Percentiles rank a stretch among this genome's conserved stretches.
These are phyloP conservation scores for Mythimna ferrago DNA, from an alignment of 2,888 invertebrate genomes.

Conservation along the genomic window DNA sequence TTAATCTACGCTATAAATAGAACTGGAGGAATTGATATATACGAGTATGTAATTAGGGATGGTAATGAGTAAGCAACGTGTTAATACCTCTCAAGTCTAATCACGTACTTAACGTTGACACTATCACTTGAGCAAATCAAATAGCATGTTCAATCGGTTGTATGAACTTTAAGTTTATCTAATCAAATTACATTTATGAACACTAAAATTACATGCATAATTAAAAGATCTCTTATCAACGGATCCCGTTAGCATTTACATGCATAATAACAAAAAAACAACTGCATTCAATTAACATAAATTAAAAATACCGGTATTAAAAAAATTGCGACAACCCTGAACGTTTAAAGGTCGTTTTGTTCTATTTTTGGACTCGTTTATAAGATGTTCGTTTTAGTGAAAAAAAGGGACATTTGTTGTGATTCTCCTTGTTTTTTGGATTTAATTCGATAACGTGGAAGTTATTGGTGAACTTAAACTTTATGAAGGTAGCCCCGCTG, in stretches of 20 bases:
- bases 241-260: constrained; percentile 7
- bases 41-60: not conserved
- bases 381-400: constrained; percentile 34
- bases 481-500: constrained; percentile 9
- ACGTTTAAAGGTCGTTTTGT: constrained; percentile 31
- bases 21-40: not conserved
- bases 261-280: constrained; percentile 1
- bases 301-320: constrained; percentile 12
- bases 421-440: constrained; percentile 33
- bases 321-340: constrained; percentile 44
- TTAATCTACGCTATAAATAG: too few relatives aligned
- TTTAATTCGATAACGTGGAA: constrained; percentile 41
- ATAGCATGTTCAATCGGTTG: not conserved
- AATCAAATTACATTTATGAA: constrained; percentile 11
- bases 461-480: constrained; percentile 35
- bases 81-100: not conserved
- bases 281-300: constrained; percentile 11
- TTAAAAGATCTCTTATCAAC: constrained; percentile 4
- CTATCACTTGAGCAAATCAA: not conserved
- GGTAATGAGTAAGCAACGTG: too few relatives aligned
- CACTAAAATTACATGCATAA: not conserved
- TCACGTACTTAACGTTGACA: not conserved
- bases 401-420: constrained; percentile 39
- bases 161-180: constrained; percentile 17
- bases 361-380: constrained; percentile 53